Percentiles rank a stretch among this genome's conserved stretches.
Conservation (phyloP, 2,888 invertebrate genomes). For the Volucella inanis region DNA sequence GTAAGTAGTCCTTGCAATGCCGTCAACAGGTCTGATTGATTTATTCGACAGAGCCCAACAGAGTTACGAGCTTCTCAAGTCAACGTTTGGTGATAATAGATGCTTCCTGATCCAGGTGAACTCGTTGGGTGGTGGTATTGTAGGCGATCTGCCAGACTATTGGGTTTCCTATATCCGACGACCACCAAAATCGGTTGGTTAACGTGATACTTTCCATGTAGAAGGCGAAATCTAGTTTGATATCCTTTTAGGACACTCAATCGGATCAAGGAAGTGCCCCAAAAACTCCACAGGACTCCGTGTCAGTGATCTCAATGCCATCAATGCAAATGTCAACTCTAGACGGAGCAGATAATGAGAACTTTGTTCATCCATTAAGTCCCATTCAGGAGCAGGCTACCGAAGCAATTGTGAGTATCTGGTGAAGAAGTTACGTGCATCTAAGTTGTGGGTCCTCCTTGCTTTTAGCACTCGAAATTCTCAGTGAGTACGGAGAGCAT, state of each 20-base stretch:
- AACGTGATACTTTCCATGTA: background rate
- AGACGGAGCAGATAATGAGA: slow-evolving; percentile 78
- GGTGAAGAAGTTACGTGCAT: background rate
- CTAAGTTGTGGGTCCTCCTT: background rate
- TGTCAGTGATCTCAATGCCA: slow-evolving; percentile 82
- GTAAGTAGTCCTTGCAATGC: slow-evolving; percentile 84
- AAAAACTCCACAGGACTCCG: slow-evolving; percentile 85
- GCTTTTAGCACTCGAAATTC: slow-evolving; percentile 81
- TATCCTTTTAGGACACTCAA: slow-evolving; percentile 77
- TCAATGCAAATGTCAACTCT: slow-evolving; percentile 80
- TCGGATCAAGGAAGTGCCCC: slow-evolving; percentile 84
- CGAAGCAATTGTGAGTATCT: slow-evolving; percentile 84
- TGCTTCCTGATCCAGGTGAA: slow-evolving; percentile 96
- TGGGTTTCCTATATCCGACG: slow-evolving; percentile 92
- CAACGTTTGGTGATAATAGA: slow-evolving; percentile 92
- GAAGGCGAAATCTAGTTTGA: background rate
- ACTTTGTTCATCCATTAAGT: slow-evolving; percentile 89
- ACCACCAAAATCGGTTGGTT: slow-evolving; percentile 84
- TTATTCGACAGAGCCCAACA: slow-evolving; percentile 88
- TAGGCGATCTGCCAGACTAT: slow-evolving; percentile 89
- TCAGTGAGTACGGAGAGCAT: slow-evolving; percentile 86
- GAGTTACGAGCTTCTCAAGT: slow-evolving; percentile 92
- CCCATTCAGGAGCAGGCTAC: slow-evolving; percentile 87
- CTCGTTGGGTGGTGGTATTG: slow-evolving; percentile 87
- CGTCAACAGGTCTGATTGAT: background rate